Base-by-base conservation (phyloP, 2,113 vertebrate genomes). In the Ibidorhyncha struthersii region DNA sequence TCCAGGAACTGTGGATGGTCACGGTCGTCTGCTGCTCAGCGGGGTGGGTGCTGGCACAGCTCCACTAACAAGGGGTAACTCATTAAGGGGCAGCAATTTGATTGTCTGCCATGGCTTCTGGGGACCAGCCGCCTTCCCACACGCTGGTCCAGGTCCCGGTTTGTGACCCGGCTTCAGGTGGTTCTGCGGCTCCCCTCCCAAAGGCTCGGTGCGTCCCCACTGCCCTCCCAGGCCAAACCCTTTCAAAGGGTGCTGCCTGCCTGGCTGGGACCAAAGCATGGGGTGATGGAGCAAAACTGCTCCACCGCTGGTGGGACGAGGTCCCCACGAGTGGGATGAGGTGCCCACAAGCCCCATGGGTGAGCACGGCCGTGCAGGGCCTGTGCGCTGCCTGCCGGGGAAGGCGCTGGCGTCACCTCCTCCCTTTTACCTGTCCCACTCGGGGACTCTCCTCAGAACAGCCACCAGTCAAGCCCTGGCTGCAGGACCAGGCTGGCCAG, bases 311-410 rank as follows among this genome's bases (percentile, higher is more conserved):
- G 78, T 4, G 34, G 30, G 77, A 80, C 0, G 0, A 77, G 49
- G 50, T 1, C 1, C 16, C 40, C 2, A 27, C 10, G 26, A 18
- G 59, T 5, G 15, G 59, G 36, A 38, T 9, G 10, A 62, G 26
- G 38, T 9, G 19, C 63, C 40, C 9, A 3, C 12, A 2, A 17
- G 36, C 36, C 27, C 45, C 10, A 4, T 0, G 0, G 63, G 58
- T 32, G 49, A 40, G 38, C 12, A 5, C 0, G 1, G 66, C 40
- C 8, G 2, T 1, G 1, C 30, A 25, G 59, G 29, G 17, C 12
- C 18, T 2, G 4, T 7, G 3, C 0, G 0, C 32, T 50, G 50
- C 70, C 18, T n/a, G 23, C 56, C 0, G 0, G 8, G 52, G 38
- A 65, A 13, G 4, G 4, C 8, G 3, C 0, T 9, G 65, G 49